Conservation (phyloP, 2,888 invertebrate genomes). For the Acronicta psi region DNA sequence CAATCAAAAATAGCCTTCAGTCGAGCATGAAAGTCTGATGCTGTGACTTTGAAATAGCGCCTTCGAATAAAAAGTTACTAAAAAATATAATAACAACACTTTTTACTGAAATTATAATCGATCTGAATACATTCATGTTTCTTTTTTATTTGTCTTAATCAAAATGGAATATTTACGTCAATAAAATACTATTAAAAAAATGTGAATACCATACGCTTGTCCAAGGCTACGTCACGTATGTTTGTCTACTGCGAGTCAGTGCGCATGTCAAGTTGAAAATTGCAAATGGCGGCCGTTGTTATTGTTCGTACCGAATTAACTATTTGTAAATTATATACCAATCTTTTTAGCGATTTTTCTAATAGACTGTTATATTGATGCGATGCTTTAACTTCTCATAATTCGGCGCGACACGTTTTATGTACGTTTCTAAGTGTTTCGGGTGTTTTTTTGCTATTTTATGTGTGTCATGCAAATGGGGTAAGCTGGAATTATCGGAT, state of each 20-base stretch:
- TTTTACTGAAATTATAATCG: neutral
- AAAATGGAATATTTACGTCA: neutral
- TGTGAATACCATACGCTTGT: slow-evolving; percentile 58
- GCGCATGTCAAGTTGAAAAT: slow-evolving; percentile 95
- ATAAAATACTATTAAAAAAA: neutral
- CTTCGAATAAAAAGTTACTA: slow-evolving; percentile 11
- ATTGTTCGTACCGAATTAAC: slow-evolving; percentile 98
- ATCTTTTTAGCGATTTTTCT: slow-evolving; percentile 90
- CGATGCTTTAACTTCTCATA: slow-evolving; percentile 86
- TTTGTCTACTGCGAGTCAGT: slow-evolving; percentile 86
- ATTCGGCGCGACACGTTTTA: slow-evolving; percentile 85
- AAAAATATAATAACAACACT: neutral
- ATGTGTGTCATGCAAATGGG: slow-evolving; percentile 93
- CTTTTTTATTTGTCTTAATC: neutral
- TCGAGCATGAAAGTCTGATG: slow-evolving; percentile 77
- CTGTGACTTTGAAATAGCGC: slow-evolving; percentile 72
- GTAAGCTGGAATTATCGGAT: slow-evolving; percentile 90
- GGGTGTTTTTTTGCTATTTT: slow-evolving; percentile 89
- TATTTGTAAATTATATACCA: slow-evolving; percentile 92
- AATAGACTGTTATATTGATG: slow-evolving; percentile 87
- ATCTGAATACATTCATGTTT: neutral
- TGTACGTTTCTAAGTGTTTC: slow-evolving; percentile 88
- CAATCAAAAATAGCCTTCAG: slow-evolving; percentile 77
- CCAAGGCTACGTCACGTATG: slow-evolving; percentile 78
- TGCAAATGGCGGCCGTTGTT: slow-evolving; percentile 99